Percentiles rank a stretch among this genome's conserved stretches.
Evolutionary conservation across 2,797 vertebrate species (phyloP).

Genomic region (Galagoides demidoff): DNA sequence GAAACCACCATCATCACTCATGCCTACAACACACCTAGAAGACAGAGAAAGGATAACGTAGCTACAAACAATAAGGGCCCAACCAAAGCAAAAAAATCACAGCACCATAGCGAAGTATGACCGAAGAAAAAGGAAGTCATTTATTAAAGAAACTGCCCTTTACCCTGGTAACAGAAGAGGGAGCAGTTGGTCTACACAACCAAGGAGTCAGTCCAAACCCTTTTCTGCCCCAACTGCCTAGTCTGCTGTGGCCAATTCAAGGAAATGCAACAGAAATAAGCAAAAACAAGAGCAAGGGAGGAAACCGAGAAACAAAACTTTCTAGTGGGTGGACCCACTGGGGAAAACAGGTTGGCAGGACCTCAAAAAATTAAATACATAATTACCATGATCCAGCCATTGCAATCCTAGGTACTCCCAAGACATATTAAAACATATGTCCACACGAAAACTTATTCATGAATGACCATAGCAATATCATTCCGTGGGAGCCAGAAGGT

Average conservation of each 20-base stretch:
- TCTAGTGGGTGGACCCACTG: background rate
- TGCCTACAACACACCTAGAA: background rate
- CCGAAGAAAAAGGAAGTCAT: background rate
- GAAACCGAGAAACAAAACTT: background rate
- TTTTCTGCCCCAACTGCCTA: fast-evolving
- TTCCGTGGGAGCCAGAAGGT: background rate
- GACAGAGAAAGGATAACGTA: background rate
- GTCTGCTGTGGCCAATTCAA: fast-evolving
- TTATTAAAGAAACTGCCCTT: background rate
- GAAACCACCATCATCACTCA: background rate
- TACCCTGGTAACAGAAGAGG: background rate
- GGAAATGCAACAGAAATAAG: background rate
- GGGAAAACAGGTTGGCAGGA: background rate
- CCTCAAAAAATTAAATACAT: background rate
- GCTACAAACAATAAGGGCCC: background rate
- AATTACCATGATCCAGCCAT: background rate
- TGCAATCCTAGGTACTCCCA: no score
- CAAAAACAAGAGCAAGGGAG: background rate
- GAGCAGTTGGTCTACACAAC: background rate
- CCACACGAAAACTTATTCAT: background rate
- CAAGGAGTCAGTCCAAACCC: fast-evolving
- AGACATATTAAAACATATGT: background rate
- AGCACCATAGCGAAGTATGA: fast-evolving
- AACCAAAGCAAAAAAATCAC: background rate
- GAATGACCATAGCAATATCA: background rate